Evolutionary conservation across 1,140 invertebrate genomes (phyloP).

Genomic region (Agrilus planipennis): DNA sequence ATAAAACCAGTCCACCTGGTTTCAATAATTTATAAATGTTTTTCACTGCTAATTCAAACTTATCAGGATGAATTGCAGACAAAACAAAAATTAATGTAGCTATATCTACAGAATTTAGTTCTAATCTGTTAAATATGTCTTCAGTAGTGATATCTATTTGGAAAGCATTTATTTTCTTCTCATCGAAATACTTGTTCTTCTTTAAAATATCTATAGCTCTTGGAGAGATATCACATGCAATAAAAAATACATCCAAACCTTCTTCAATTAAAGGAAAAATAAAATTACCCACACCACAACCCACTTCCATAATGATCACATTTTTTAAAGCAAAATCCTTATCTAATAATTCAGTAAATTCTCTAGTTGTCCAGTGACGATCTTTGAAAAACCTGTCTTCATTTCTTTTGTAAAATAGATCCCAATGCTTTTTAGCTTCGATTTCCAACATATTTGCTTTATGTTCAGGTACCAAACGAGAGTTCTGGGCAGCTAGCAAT

Average conservation of each 20-base stretch:
- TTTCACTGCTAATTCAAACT: slow-evolving; percentile 56
- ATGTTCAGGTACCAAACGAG: slow-evolving; percentile 58
- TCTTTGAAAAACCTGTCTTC: slow-evolving; percentile 90
- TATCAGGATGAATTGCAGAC: slow-evolving; percentile 81
- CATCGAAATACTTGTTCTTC: slow-evolving; percentile 50
- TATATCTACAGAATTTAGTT: slow-evolving; percentile 56
- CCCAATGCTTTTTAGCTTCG: slow-evolving; percentile 90
- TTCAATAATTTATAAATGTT: slow-evolving; percentile 62
- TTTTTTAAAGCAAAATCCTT: slow-evolving; percentile 23
- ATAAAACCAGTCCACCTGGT: slow-evolving; percentile 74
- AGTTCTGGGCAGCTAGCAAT: no score
- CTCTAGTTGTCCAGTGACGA: slow-evolving; percentile 91
- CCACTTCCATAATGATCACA: slow-evolving; percentile 65
- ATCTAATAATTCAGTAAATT: slow-evolving; percentile 73
- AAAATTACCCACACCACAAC: slow-evolving; percentile 96
- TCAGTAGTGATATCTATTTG: slow-evolving; percentile 55
- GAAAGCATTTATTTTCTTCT: slow-evolving; percentile 60
- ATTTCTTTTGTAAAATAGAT: slow-evolving; percentile 95
- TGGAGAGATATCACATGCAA: slow-evolving; percentile 90
- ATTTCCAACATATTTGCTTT: slow-evolving; percentile 72
- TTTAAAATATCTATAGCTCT: slow-evolving; percentile 82
- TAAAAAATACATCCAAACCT: slow-evolving; percentile 58
- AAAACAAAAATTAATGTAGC: slow-evolving; percentile 93
- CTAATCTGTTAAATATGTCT: slow-evolving; percentile 45
- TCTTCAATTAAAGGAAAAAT: slow-evolving; percentile 86